Base-by-base conservation (phyloP, 2,797 vertebrate species). In the Percopsis omiscomaycus region DNA sequence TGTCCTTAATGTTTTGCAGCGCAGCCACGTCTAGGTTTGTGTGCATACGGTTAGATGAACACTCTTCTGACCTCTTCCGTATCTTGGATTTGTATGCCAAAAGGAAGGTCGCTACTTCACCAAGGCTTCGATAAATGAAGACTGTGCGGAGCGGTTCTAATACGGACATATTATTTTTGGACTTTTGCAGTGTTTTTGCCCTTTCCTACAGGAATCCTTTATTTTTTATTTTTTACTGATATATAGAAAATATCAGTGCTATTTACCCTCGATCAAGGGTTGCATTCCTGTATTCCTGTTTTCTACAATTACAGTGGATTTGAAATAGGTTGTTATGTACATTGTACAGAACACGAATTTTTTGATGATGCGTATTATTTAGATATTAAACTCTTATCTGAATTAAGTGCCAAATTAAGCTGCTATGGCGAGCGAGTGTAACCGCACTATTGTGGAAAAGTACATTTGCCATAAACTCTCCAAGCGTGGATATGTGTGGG, bases 381-480 rank as follows among this genome's bases (percentile, higher is more conserved):
- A 86, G 66, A 68, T 22, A 48, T n/a, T 8, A 47, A 9, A 16
- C 4, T 32, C 27, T 22, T 60, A 60, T 32, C 46, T 53, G 22
- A 56, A 47, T 28, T 60, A 72, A 82, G 85, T 84, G 84, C 78
- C 84, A 22, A 80, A 2, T 42, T 42, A 50, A 55, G 68, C 66
- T 75, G 87, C 78, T 56, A 94, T 93, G 93, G 90, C 89, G 84
- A 88, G 87, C 83, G 91, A 89, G 65, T 92, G 92, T 71, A 94
- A 94, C 89, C 95, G 95, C 79, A 92, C 91, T 81, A 94, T 99
- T 72, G 98, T 99, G 88, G 91, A 94, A 87, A 95, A 95, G 87
- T 99, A 97, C 65, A 95, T 99, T 88, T 93, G 92, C 89, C 95
- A 99, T 88, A 98, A 97, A 92, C 96, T 99, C 84, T 92, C 93